phyloP scores from a whole-genome alignment of 1,140 invertebrate species.

The Drosophila cardini region DNA sequence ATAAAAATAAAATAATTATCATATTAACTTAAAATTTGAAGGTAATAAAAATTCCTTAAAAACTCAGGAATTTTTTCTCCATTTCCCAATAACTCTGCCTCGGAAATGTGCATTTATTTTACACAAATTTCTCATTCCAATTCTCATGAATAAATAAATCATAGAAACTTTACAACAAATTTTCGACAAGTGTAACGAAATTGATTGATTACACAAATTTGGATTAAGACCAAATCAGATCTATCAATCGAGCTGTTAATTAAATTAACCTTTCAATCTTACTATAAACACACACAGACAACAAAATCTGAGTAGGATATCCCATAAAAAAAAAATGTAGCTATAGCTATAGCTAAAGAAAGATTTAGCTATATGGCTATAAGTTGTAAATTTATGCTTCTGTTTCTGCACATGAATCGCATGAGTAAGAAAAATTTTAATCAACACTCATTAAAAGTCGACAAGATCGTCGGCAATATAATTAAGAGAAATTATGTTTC shows the following conservation, averaged over 20 bases:
- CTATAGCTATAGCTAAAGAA: neutral
- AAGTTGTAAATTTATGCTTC: slow-evolving; percentile 14
- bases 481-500: slow-evolving; percentile 83
- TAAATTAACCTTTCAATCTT: slow-evolving; percentile 34
- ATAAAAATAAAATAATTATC: too few species aligned
- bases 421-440: slow-evolving; percentile 66
- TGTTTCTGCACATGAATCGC: slow-evolving; percentile 59
- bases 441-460: slow-evolving; percentile 80
- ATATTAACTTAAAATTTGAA: too few species aligned
- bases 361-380: neutral
- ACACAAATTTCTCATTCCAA: neutral
- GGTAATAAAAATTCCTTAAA: too few species aligned
- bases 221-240: slow-evolving; percentile 32
- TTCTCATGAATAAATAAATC: slow-evolving; percentile 19
- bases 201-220: slow-evolving; percentile 47
- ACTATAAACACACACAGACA: slow-evolving; percentile 39
- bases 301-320: slow-evolving; percentile 68
- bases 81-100: too few species aligned
- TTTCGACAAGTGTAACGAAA: slow-evolving; percentile 45
- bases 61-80: too few species aligned
- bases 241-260: slow-evolving; percentile 46
- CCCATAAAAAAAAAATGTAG: slow-evolving; percentile 16
- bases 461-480: slow-evolving; percentile 78
- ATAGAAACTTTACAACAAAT: slow-evolving; percentile 22
- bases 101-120: neutral